phyloP scores from a whole-genome alignment of 2,888 invertebrate genomes.

The Caenorhabditis uteleia region DNA sequence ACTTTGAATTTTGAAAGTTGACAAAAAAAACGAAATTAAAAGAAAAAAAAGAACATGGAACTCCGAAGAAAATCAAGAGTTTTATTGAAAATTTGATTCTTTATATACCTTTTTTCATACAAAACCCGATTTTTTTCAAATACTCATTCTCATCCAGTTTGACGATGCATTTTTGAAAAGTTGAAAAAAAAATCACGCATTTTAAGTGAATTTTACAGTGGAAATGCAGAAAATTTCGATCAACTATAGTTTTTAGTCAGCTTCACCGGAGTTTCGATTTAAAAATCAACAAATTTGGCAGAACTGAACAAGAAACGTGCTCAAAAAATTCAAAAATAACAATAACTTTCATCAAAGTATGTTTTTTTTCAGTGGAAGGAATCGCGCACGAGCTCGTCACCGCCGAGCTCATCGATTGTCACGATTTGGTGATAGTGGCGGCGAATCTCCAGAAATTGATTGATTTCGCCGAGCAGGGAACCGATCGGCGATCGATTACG shows the following conservation, averaged over 20 bases:
- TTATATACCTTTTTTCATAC: background rate
- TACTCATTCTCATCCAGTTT: background rate
- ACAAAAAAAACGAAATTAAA: background rate
- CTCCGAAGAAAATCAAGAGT: background rate
- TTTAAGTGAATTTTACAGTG: background rate
- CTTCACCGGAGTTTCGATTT: background rate
- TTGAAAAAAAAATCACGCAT: background rate
- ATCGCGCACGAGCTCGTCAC: slow-evolving; percentile 76
- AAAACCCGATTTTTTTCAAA: background rate
- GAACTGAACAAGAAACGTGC: too few species aligned
- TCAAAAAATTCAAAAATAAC: too few species aligned
- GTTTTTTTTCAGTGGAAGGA: slow-evolving; percentile 69
- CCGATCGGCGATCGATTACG: slow-evolving; percentile 59
- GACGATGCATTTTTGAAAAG: background rate
- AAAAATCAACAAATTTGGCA: background rate
- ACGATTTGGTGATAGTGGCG: slow-evolving; percentile 90
- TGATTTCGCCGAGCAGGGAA: slow-evolving; percentile 53
- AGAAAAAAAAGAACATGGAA: background rate
- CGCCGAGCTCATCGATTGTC: slow-evolving; percentile 89
- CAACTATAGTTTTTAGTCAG: background rate
- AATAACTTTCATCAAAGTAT: slow-evolving; percentile 1
- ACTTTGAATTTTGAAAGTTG: background rate
- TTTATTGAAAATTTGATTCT: background rate
- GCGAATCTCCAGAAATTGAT: slow-evolving; percentile 80
- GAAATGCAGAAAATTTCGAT: background rate